Evolutionary conservation across 2,888 invertebrate species (phyloP).

Genomic region (Fragum fragum): DNA sequence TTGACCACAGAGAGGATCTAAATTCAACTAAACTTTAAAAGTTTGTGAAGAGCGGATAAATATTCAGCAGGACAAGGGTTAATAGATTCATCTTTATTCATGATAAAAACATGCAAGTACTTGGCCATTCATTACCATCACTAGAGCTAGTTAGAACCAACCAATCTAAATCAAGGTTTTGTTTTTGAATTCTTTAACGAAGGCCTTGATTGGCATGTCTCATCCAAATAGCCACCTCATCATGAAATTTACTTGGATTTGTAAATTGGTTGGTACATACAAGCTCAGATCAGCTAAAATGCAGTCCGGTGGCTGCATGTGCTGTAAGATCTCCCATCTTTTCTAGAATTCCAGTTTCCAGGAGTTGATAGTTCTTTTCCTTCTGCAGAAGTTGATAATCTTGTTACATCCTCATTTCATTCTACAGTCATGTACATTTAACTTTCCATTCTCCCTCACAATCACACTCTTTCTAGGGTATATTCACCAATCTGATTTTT

Average conservation of each 20-base stretch:
- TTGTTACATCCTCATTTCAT: neutral
- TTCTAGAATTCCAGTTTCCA: neutral
- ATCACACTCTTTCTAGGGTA: neutral
- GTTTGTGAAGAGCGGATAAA: too few relatives aligned
- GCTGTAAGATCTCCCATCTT: neutral
- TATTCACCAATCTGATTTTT: neutral
- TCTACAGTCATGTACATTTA: neutral
- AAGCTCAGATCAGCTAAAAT: slow-evolving; percentile 24
- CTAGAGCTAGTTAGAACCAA: too few relatives aligned
- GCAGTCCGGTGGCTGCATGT: slow-evolving; percentile 9
- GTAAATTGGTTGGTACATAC: too few relatives aligned
- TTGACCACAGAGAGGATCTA: too few relatives aligned
- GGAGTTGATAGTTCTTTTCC: neutral
- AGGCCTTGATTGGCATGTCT: too few relatives aligned
- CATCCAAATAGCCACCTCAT: too few relatives aligned
- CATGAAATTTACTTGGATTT: too few relatives aligned
- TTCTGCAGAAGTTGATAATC: neutral
- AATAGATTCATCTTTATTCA: too few relatives aligned
- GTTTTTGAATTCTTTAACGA: too few relatives aligned
- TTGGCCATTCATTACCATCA: slow-evolving; percentile 13
- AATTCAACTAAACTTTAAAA: too few relatives aligned
- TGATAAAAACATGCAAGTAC: neutral
- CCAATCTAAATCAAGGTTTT: too few relatives aligned
- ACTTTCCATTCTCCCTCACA: neutral
- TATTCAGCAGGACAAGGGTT: too few relatives aligned